phyloP scores from a whole-genome alignment of 92 coral and sea anemone species.

The Paragorgia papillata region DNA sequence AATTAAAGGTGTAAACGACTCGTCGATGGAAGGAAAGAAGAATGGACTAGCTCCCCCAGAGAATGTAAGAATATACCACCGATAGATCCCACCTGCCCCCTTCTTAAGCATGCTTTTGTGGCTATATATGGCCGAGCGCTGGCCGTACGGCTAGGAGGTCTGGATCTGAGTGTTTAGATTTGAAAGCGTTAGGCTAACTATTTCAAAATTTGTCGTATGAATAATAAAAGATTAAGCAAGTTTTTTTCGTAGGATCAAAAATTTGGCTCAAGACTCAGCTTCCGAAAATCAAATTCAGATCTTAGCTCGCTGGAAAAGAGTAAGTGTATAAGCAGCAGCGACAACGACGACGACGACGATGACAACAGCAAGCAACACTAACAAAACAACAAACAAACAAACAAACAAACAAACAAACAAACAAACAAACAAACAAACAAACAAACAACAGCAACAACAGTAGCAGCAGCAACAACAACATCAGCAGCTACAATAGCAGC shows the following conservation, averaged over 20 bases:
- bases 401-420: neutral
- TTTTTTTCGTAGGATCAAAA: no score
- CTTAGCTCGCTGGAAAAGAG: neutral
- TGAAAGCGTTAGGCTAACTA: no score
- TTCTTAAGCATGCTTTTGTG: no score
- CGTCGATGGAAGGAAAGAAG: constrained; percentile 22
- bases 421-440: neutral
- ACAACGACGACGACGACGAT: neutral
- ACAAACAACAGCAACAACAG: no score
- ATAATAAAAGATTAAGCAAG: no score
- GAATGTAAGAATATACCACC: constrained; percentile 1
- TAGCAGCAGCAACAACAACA: no score
- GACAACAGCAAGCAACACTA: neutral
- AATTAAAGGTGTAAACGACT: constrained; percentile 20
- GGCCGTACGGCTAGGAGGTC: no score
- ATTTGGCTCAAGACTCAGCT: constrained; percentile 19
- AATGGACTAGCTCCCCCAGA: constrained; percentile 36
- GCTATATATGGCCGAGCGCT: no score
- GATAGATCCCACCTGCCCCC: no score
- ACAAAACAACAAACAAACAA: neutral
- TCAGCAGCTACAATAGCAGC: no score
- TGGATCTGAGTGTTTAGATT: no score
- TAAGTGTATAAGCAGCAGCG: neutral
- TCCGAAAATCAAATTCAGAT: constrained; percentile 1
- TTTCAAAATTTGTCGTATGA: constrained; percentile 18